Conservation (phyloP, 2,797 vertebrate genomes). For the Hydrolagus colliei region DNA sequence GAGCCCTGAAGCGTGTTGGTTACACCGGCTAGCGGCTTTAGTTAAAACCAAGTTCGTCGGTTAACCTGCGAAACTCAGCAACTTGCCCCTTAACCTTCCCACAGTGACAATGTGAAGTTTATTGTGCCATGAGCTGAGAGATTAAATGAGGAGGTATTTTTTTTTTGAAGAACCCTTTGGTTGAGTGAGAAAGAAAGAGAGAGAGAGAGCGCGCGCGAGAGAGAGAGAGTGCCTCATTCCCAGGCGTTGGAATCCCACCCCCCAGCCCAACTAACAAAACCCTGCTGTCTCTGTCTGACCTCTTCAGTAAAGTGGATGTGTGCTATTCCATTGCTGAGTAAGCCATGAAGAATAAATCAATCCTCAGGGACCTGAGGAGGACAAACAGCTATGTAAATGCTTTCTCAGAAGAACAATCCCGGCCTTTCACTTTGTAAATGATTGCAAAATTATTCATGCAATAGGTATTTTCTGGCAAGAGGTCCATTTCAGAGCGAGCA, state of each 20-base stretch:
- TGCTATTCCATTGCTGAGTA: slow-evolving; percentile 25
- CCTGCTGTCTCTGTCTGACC: slow-evolving; percentile 24
- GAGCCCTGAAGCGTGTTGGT: no score
- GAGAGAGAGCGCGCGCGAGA: background rate
- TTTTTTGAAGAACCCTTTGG: background rate
- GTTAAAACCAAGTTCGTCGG: no score
- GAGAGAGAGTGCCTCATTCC: slow-evolving; percentile 20
- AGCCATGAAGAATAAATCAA: slow-evolving; percentile 26
- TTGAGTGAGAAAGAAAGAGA: background rate
- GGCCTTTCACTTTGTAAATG: slow-evolving; percentile 27
- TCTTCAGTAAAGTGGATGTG: slow-evolving; percentile 29
- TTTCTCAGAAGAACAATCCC: slow-evolving; percentile 30
- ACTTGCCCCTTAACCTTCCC: no score
- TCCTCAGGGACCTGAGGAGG: slow-evolving; percentile 16
- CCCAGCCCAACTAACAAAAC: slow-evolving; percentile 13
- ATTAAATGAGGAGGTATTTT: background rate
- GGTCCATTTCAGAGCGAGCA: slow-evolving; percentile 11
- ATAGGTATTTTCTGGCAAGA: slow-evolving; percentile 23
- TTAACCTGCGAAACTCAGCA: no score
- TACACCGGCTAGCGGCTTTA: no score
- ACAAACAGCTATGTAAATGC: slow-evolving; percentile 32
- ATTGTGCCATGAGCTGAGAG: background rate
- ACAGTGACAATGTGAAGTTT: no score
- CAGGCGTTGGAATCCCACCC: slow-evolving; percentile 4
- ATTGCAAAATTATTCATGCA: slow-evolving; percentile 32